Conservation (phyloP, 2,113 vertebrate genomes). For the Taurulus bubalis region DNA sequence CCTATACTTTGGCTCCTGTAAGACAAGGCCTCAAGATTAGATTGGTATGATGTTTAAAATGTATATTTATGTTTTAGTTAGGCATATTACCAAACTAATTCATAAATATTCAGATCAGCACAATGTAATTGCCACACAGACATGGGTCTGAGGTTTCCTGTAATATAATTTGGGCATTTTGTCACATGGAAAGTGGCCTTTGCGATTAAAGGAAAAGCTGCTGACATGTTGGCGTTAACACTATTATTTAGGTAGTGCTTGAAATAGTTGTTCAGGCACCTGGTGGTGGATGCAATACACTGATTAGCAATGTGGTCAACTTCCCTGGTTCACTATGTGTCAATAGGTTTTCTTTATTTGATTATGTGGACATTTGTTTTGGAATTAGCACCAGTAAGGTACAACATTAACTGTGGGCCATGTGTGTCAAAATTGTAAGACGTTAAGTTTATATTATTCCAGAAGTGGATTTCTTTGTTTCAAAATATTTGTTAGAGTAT, state of each 20-base stretch:
- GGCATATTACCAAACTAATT: background rate
- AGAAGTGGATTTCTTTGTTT: background rate
- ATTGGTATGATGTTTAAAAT: background rate
- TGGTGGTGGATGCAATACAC: background rate
- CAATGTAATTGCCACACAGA: background rate
- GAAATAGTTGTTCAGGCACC: background rate
- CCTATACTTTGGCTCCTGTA: background rate
- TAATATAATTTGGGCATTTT: background rate
- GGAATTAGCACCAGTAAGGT: too few species aligned
- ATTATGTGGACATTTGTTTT: too few species aligned
- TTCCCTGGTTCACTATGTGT: too few species aligned
- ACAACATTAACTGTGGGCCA: too few species aligned
- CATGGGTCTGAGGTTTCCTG: background rate
- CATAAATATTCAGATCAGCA: background rate
- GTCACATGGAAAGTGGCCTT: background rate
- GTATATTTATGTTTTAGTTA: background rate
- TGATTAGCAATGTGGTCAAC: background rate
- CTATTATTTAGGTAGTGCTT: background rate
- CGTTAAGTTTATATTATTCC: background rate
- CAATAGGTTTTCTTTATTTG: too few species aligned
- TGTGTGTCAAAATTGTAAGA: background rate
- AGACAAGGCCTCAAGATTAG: background rate
- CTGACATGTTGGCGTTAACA: background rate
- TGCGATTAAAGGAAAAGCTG: background rate
- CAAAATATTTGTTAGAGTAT: background rate